Base-by-base conservation (phyloP, 2,113 vertebrate species). In the Solea solea region DNA sequence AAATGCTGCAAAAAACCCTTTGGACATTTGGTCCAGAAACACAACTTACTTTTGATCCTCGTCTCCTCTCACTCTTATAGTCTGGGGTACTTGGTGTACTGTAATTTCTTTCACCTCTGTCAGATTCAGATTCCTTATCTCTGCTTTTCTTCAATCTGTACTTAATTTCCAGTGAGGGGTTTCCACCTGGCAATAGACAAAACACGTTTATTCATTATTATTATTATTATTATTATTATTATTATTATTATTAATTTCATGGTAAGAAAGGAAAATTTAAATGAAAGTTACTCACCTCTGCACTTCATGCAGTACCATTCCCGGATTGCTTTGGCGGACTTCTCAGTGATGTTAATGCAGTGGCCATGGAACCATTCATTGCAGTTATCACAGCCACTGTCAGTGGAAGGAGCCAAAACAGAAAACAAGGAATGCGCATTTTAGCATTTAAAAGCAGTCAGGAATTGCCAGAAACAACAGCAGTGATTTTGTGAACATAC, bases 341-440 rank as follows among this genome's bases (percentile, higher is more conserved):
- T 97, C 93, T 98, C 96, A 0, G 96, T 97, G 81, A 98, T 96
- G 64, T 94, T 93, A 79, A 98, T 97, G 82, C 96, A 98, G 89
- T 96, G 92, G 50, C 96, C 96, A 63, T 97, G 96, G 74, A 97
- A 98, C 96, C 96, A 98, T 70, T 98, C 96, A 5, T 96, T 98
- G 83, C 96, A 98, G 65, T 95, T 95, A 85, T 98, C 96, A 74
- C 96, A 98, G 27, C 96, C 96, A n/a, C 96, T 98, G 86, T 21
- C 4, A 21, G 52, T 6, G 46, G 14, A 54, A 61, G 27, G 74
- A 42, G 57, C 2, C 72, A 68, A 76, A 62, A 0, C 11, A 55
- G 8, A 60, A 42, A 28, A 16, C 27, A 11, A 57, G n/a, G 9
- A 16, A 15, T 28, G 9, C 65, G 16, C 13, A 49, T 7, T 0